A percentile compares a stretch with the other conserved stretches of the same genome.
Conservation (phyloP, 2,113 vertebrate species). For the Dunckerocampus dactyliophorus region DNA sequence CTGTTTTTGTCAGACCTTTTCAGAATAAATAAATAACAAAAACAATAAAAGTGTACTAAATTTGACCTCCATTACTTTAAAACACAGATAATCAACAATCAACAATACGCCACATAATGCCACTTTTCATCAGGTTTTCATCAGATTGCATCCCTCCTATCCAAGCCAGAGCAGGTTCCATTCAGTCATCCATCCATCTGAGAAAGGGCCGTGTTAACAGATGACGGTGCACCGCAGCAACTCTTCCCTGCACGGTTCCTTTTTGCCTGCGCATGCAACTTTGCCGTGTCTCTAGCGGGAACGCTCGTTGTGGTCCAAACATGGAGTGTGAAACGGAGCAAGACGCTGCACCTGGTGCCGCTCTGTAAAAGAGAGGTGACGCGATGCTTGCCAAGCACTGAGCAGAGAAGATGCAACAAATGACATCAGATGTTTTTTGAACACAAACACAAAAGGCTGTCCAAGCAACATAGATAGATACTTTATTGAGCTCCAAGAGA, state of each 20-base stretch:
- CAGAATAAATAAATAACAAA: too few species aligned
- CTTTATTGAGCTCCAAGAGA: too few species aligned
- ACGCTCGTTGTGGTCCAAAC: conserved; percentile 31
- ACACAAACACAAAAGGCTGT: too few species aligned
- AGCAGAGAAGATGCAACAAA: background rate
- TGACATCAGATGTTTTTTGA: background rate
- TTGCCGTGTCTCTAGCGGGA: conserved; percentile 23
- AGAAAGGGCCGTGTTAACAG: conserved; percentile 26
- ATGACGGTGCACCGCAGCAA: conserved; percentile 10
- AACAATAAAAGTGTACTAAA: too few species aligned
- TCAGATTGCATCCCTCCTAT: background rate
- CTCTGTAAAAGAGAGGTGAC: conserved; percentile 10
- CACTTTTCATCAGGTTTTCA: too few species aligned
- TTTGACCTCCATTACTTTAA: background rate
- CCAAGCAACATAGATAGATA: too few species aligned
- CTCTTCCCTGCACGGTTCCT: conserved; percentile 19
- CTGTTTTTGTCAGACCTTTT: too few species aligned
- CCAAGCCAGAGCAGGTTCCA: conserved; percentile 7
- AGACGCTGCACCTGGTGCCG: conserved; percentile 48
- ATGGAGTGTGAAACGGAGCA: conserved; percentile 29
- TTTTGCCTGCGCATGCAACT: conserved; percentile 39
- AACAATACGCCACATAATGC: background rate
- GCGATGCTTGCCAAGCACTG: conserved; percentile 8
- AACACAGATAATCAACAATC: background rate
- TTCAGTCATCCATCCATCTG: conserved; percentile 27